Percentiles rank a stretch among this genome's conserved stretches.
Conservation (phyloP, 2,888 invertebrate genomes). For the Coenonympha glycerion region DNA sequence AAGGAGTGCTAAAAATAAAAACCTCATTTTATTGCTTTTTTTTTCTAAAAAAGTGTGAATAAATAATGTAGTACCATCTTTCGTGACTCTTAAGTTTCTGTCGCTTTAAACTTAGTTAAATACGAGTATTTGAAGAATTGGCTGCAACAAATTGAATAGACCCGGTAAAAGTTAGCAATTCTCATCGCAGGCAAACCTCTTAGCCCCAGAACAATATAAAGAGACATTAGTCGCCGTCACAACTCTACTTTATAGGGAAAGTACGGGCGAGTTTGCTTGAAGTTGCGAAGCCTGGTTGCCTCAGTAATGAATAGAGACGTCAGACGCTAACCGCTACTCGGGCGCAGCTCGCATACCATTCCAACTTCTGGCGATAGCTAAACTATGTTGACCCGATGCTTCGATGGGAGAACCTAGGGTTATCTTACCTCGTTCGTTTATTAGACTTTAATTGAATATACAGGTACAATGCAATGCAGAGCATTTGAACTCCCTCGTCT, state of each 20-base stretch:
- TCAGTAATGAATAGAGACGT: conserved; percentile 72
- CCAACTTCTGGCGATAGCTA: conserved; percentile 48
- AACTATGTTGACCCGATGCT: conserved; percentile 48
- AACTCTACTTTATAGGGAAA: conserved; percentile 73
- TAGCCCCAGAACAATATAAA: conserved; percentile 75
- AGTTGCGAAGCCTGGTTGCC: conserved; percentile 64
- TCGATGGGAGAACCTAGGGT: conserved; percentile 38
- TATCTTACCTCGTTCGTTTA: conserved; percentile 6
- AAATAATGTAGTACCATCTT: too few species aligned
- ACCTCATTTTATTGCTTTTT: too few species aligned
- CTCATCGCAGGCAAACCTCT: conserved; percentile 71
- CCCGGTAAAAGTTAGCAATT: conserved; percentile 66
- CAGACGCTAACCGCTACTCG: conserved; percentile 59
- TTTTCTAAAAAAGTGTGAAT: too few species aligned
- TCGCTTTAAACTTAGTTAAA: conserved; percentile 32
- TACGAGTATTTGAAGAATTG: conserved; percentile 44
- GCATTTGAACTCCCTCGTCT: neutral
- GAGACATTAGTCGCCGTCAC: conserved; percentile 74
- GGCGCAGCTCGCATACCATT: conserved; percentile 60
- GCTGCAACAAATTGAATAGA: conserved; percentile 52
- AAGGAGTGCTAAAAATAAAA: too few species aligned
- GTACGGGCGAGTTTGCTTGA: conserved; percentile 63
- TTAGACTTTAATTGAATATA: conserved; percentile 8
- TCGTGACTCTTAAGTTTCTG: neutral
- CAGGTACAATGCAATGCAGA: neutral